A percentile compares a stretch with the other conserved stretches of the same genome.
These are phyloP conservation scores for Misgurnus anguillicaudatus DNA, from an alignment of 2,113 vertebrate species.

Conservation along the genomic window DNA sequence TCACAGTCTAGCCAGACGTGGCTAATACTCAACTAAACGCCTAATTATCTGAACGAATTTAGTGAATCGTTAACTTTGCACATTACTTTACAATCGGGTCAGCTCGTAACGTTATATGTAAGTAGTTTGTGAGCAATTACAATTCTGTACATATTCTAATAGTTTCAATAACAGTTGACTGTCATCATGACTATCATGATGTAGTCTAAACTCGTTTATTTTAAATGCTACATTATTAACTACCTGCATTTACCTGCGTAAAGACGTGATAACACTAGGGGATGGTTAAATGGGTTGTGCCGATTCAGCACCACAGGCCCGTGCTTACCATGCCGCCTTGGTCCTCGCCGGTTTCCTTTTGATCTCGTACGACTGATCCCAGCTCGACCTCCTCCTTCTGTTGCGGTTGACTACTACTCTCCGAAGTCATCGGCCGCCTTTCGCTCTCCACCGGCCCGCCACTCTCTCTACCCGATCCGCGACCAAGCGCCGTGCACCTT, in stretches of 20 bases:
- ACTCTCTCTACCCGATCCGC: constrained; percentile 8
- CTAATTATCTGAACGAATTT: background rate
- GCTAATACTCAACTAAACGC: background rate
- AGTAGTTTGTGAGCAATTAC: background rate
- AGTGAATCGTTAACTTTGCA: background rate
- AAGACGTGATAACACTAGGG: background rate
- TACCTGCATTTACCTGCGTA: no score
- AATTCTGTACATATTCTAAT: background rate
- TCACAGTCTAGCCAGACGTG: background rate
- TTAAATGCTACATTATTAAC: background rate
- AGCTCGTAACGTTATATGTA: background rate
- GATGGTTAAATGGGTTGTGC: constrained; percentile 2
- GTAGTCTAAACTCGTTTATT: background rate
- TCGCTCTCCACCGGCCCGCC: constrained; percentile 6
- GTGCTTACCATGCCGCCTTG: constrained; percentile 70
- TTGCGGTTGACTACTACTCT: background rate
- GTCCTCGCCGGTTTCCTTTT: constrained; percentile 42
- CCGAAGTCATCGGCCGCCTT: constrained; percentile 29
- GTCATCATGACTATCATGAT: no score
- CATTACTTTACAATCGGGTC: background rate
- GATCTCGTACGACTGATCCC: background rate
- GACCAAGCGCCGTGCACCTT: constrained; percentile 15
- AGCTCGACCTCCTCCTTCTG: background rate
- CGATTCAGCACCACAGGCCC: constrained; percentile 51
- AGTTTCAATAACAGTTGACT: background rate